A percentile compares a stretch with the other conserved stretches of the same genome.
Conservation (phyloP, 2,797 vertebrate species). For the Alca torda region DNA sequence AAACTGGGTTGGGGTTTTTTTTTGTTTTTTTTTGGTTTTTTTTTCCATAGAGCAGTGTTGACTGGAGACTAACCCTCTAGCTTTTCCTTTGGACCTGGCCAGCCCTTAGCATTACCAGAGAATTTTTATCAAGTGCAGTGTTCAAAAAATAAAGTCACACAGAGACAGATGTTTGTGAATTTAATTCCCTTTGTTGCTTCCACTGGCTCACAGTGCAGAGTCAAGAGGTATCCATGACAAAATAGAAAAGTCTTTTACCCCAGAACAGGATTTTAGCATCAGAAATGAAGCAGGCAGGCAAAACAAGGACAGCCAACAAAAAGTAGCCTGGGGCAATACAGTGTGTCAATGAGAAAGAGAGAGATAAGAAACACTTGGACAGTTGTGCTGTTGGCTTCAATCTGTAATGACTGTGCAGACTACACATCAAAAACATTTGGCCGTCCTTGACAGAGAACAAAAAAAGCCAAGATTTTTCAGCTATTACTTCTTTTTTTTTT, state of each 20-base stretch:
- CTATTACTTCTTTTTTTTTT: not conserved
- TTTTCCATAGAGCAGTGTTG: not conserved
- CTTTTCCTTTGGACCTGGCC: not conserved
- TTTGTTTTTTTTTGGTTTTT: not conserved
- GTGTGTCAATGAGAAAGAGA: slow-evolving; percentile 25
- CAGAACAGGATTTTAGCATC: slow-evolving; percentile 20
- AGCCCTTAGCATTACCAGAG: not conserved
- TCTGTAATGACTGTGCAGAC: slow-evolving; percentile 41
- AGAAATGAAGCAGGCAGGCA: slow-evolving; percentile 5
- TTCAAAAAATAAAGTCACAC: not conserved
- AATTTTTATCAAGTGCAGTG: not conserved
- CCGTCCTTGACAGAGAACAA: slow-evolving; percentile 36
- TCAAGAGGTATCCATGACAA: not conserved
- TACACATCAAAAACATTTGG: slow-evolving; percentile 48
- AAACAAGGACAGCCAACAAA: slow-evolving; percentile 51
- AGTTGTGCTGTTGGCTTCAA: slow-evolving; percentile 56
- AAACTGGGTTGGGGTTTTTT: not conserved
- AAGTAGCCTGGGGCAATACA: slow-evolving; percentile 21
- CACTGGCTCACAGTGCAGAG: not conserved
- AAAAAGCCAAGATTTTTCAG: not conserved
- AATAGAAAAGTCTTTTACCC: slow-evolving; percentile 20
- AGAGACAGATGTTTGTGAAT: not conserved
- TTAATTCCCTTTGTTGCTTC: not conserved
- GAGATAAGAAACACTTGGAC: slow-evolving; percentile 61
- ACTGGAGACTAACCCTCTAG: not conserved